Conservation (phyloP, 2,113 vertebrate genomes). For the Phalacrocorax carbo region DNA sequence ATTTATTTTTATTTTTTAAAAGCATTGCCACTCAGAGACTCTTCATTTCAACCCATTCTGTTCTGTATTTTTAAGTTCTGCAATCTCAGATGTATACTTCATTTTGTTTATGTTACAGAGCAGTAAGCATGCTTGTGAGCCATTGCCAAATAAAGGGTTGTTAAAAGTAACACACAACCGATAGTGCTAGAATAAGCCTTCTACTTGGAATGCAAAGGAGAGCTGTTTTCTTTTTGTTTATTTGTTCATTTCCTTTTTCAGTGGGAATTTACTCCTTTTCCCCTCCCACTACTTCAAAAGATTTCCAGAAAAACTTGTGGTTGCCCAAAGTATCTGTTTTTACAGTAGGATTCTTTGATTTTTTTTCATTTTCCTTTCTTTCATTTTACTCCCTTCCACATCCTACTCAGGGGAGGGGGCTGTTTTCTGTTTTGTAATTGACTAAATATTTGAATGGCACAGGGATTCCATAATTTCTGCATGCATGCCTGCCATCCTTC, state of each 20-base stretch:
- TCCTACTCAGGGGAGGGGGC: accelerated
- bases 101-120: background rate
- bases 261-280: background rate
- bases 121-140: background rate
- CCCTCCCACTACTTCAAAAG: background rate
- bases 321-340: background rate
- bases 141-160: background rate
- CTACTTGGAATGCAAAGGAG: background rate
- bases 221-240: background rate
- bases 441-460: background rate
- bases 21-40: background rate
- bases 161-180: background rate
- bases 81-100: background rate
- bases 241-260: background rate
- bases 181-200: background rate
- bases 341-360: background rate
- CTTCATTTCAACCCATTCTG: background rate
- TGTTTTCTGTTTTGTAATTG: background rate
- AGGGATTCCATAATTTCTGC: background rate
- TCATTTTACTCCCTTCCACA: background rate
- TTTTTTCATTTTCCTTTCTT: background rate
- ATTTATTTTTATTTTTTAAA: background rate
- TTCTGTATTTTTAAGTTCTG: background rate
- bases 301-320: background rate
- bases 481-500: background rate